phyloP scores from a whole-genome alignment of 1,140 invertebrate genomes.

The Nasonia giraulti region DNA sequence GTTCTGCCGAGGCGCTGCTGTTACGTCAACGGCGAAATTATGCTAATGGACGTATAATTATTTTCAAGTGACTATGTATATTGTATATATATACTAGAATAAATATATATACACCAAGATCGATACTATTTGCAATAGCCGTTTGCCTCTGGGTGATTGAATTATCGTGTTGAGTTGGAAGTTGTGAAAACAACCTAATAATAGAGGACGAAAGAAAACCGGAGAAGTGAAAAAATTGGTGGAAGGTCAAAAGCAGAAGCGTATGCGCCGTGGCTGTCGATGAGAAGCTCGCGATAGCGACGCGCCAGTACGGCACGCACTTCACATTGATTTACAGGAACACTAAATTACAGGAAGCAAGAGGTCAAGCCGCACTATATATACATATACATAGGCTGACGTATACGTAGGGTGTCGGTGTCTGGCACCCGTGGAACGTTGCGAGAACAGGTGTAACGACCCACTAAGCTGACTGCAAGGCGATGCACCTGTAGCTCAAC shows the following conservation, averaged over 20 bases:
- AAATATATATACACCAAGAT: too few relatives aligned
- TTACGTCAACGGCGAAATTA: slow-evolving; percentile 36
- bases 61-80: slow-evolving; percentile 8
- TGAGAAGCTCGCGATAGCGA: slow-evolving; percentile 62
- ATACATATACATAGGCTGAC: neutral
- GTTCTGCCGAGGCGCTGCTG: slow-evolving; percentile 12
- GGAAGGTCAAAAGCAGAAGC: too few relatives aligned
- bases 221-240: neutral
- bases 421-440: slow-evolving; percentile 35
- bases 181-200: too few relatives aligned
- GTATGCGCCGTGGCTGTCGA: slow-evolving; percentile 18
- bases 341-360: slow-evolving; percentile 67
- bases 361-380: slow-evolving; percentile 57
- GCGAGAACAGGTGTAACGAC: slow-evolving; percentile 52
- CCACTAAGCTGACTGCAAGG: slow-evolving; percentile 28
- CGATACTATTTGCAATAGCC: too few relatives aligned
- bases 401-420: neutral
- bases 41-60: slow-evolving; percentile 14
- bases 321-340: slow-evolving; percentile 65
- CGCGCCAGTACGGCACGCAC: slow-evolving; percentile 11
- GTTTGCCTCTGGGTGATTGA: too few relatives aligned
- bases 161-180: too few relatives aligned
- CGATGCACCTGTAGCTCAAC: slow-evolving; percentile 58
- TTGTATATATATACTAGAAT: neutral
- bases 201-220: too few relatives aligned